Conservation (phyloP, 2,797 vertebrate species). For the Heterohyrax brucei region DNA sequence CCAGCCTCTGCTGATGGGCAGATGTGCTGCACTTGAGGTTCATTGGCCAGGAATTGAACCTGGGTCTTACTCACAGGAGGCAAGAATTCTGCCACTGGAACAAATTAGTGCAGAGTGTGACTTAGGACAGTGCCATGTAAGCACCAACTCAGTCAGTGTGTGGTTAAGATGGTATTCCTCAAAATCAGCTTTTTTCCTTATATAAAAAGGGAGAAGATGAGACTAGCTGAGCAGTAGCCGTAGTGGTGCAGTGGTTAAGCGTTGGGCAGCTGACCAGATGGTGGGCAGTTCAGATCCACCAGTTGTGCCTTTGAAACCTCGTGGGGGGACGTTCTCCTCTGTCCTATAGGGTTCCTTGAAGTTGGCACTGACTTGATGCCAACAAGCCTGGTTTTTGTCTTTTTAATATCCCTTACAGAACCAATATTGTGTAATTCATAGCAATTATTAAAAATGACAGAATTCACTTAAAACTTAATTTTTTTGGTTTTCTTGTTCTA, state of each 20-base stretch:
- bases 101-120: not conserved
- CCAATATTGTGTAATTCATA: not conserved
- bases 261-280: no score
- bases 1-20: not conserved
- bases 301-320: no score
- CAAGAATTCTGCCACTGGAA: not conserved
- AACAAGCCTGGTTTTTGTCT: no score
- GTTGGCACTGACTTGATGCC: no score
- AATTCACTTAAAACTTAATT: not conserved
- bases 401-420: not conserved
- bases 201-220: not conserved
- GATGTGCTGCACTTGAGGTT: not conserved
- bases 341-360: no score
- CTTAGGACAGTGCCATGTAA: not conserved
- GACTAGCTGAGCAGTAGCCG: not conserved
- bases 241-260: no score
- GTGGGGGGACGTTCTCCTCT: no score
- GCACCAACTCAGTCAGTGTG: not conserved
- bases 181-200: not conserved
- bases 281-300: no score
- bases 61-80: not conserved
- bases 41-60: not conserved
- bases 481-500: not conserved
- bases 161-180: not conserved
- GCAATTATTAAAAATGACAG: slow-evolving; percentile 9